These are phyloP conservation scores for Ligdia adustata DNA, from an alignment of 2,888 invertebrate genomes.

Conservation along the genomic window DNA sequence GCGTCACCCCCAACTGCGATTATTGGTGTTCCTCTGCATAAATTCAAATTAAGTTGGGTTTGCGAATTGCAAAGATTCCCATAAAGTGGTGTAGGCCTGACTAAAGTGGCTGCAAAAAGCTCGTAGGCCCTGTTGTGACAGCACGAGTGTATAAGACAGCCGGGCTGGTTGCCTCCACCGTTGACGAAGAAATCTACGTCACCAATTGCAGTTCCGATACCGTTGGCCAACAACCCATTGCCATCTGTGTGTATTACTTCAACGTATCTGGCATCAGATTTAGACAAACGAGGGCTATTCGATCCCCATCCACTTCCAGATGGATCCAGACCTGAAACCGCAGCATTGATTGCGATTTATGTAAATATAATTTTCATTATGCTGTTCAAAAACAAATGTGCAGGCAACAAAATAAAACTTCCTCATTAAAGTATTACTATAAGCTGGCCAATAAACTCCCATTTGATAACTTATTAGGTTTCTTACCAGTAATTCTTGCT, in stretches of 20 bases:
- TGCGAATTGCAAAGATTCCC: slow-evolving; percentile 49
- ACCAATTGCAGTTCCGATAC: slow-evolving; percentile 89
- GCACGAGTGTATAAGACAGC: slow-evolving; percentile 55
- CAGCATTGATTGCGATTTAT: no score
- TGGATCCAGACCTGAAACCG: slow-evolving; percentile 59
- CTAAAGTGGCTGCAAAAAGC: slow-evolving; percentile 53
- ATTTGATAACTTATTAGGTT: no score
- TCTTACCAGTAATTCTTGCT: slow-evolving; percentile 62
- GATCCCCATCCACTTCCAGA: slow-evolving; percentile 49
- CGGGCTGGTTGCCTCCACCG: slow-evolving; percentile 88
- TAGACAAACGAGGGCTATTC: slow-evolving; percentile 42
- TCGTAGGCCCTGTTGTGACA: slow-evolving; percentile 60
- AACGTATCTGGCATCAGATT: slow-evolving; percentile 57
- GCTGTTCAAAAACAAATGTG: no score
- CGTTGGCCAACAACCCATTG: slow-evolving; percentile 59
- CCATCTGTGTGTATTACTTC: slow-evolving; percentile 69
- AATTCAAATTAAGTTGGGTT: slow-evolving; percentile 46
- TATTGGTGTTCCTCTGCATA: slow-evolving; percentile 44
- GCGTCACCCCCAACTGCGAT: slow-evolving; percentile 51
- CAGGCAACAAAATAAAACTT: no score
- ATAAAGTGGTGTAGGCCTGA: slow-evolving; percentile 35
- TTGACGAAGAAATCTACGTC: slow-evolving; percentile 95
- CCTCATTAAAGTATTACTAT: no score
- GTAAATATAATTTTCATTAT: no score
- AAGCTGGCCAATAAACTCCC: no score